Evolutionary conservation across 2,888 invertebrate genomes (phyloP).

Genomic region (Tanaodytes sp.): DNA sequence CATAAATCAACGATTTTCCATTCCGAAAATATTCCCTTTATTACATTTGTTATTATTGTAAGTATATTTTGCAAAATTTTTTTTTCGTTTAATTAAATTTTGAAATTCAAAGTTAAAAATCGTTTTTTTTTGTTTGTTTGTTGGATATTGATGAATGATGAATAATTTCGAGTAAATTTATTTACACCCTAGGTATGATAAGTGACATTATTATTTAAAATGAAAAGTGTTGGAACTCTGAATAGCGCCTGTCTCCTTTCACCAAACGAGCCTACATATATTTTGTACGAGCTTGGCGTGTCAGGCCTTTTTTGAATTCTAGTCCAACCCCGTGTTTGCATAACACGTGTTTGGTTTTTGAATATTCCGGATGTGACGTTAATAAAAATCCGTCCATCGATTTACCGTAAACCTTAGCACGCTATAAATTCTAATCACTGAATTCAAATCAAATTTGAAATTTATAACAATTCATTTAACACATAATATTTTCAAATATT

Average conservation of each 20-base stretch:
- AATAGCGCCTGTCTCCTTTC: conserved; percentile 43
- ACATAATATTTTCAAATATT: too few relatives aligned
- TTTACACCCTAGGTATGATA: too few relatives aligned
- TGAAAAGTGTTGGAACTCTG: conserved; percentile 39
- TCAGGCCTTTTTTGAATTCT: conserved; percentile 46
- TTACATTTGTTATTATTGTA: too few relatives aligned
- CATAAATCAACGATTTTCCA: conserved; percentile 56
- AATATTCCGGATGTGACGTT: conserved; percentile 63
- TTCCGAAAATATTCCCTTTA: neutral
- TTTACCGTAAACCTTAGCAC: conserved; percentile 5
- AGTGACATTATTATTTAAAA: too few relatives aligned
- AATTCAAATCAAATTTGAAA: too few relatives aligned
- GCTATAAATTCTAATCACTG: conserved; percentile 10
- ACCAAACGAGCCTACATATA: conserved; percentile 32
- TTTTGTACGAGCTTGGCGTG: conserved; percentile 34
- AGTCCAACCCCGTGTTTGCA: conserved; percentile 53
- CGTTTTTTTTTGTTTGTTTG: too few relatives aligned
- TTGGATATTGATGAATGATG: too few relatives aligned
- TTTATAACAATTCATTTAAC: too few relatives aligned
- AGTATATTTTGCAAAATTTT: too few relatives aligned
- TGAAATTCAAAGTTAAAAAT: too few relatives aligned
- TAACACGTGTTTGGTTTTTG: conserved; percentile 59
- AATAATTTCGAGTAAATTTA: too few relatives aligned
- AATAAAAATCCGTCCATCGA: conserved; percentile 18
- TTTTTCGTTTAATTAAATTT: too few relatives aligned